phyloP scores from a whole-genome alignment of 2,888 invertebrate genomes.

The Dexiosoma caninum region DNA sequence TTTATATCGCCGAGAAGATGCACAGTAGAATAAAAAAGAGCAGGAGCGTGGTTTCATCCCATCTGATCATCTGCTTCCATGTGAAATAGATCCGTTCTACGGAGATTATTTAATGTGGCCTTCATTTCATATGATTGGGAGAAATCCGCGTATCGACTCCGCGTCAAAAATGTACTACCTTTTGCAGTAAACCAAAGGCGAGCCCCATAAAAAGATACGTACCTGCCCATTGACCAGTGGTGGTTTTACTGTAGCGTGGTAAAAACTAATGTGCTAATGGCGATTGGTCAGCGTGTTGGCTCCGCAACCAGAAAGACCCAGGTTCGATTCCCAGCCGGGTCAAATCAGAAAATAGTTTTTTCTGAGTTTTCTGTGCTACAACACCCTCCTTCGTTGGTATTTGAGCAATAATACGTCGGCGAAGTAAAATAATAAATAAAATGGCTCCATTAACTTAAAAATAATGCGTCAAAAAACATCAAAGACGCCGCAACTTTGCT shows the following conservation, averaged over 20 bases:
- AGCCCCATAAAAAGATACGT: slow-evolving; percentile 3
- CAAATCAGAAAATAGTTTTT: too few relatives aligned
- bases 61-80: not conserved
- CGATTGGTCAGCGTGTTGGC: too few relatives aligned
- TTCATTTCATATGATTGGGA: not conserved
- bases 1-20: not conserved
- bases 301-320: too few relatives aligned
- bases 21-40: not conserved
- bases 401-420: too few relatives aligned
- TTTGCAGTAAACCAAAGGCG: not conserved
- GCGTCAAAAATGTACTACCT: not conserved
- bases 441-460: too few relatives aligned
- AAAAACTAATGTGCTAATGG: not conserved
- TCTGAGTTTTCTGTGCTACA: too few relatives aligned
- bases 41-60: not conserved
- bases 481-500: too few relatives aligned
- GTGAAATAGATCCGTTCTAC: not conserved
- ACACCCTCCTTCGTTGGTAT: too few relatives aligned
- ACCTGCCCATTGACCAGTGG: not conserved
- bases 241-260: not conserved
- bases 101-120: not conserved
- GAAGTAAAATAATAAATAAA: too few relatives aligned
- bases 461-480: too few relatives aligned
- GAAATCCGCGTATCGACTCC: too few relatives aligned
- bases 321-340: too few relatives aligned